Conservation (phyloP, 2,113 vertebrate species). For the Epinephelus fuscoguttatus region DNA sequence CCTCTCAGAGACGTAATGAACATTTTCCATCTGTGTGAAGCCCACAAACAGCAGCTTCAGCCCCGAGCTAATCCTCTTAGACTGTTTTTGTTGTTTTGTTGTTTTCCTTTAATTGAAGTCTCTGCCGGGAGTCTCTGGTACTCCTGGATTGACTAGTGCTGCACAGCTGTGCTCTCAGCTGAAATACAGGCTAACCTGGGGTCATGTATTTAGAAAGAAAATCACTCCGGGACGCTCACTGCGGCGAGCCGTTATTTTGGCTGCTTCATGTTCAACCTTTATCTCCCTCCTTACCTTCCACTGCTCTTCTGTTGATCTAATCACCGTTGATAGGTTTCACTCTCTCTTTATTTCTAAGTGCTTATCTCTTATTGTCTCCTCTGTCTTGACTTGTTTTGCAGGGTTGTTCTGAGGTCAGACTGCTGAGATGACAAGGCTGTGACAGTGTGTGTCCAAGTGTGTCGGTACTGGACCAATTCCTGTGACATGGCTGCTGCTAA, state of each 20-base stretch:
- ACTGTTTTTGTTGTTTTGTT: slow-evolving; percentile 65
- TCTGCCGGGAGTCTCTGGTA: slow-evolving; percentile 43
- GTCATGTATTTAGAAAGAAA: slow-evolving; percentile 36
- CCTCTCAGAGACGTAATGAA: slow-evolving; percentile 18
- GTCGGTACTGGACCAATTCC: slow-evolving; percentile 44
- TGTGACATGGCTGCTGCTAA: slow-evolving; percentile 82
- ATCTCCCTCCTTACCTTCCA: background rate
- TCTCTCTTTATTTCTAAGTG: background rate
- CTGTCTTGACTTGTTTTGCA: slow-evolving; percentile 48
- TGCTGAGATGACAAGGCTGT: slow-evolving; percentile 73
- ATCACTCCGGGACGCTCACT: slow-evolving; percentile 13
- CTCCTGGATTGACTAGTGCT: slow-evolving; percentile 34
- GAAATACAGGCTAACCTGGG: slow-evolving; percentile 22
- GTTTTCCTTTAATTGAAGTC: slow-evolving; percentile 69
- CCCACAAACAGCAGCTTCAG: slow-evolving; percentile 33
- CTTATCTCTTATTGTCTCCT: slow-evolving; percentile 19
- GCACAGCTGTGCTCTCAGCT: slow-evolving; percentile 56
- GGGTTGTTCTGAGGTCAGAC: slow-evolving; percentile 61
- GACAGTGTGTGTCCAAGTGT: slow-evolving; percentile 61
- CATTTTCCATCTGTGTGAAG: slow-evolving; percentile 51
- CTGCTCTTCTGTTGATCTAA: slow-evolving; percentile 28
- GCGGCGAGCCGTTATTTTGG: background rate
- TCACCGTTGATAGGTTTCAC: slow-evolving; percentile 7
- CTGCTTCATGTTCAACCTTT: background rate
- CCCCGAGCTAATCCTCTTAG: slow-evolving; percentile 73